These are phyloP conservation scores for Ips typographus DNA, from an alignment of 1,140 invertebrate species.

Conservation along the genomic window DNA sequence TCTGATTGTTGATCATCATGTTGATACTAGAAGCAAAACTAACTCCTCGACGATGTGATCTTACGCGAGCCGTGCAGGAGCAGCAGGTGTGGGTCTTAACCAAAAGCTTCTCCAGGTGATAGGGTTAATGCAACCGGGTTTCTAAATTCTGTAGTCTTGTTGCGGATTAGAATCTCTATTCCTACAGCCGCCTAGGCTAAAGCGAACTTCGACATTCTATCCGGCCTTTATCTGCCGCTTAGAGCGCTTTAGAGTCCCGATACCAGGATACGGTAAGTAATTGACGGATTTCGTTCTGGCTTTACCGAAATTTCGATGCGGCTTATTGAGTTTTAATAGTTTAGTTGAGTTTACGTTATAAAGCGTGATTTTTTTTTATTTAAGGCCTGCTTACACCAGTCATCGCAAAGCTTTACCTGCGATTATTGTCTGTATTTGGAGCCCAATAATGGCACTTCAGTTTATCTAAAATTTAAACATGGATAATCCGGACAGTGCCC, in stretches of 20 bases:
- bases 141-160: not conserved
- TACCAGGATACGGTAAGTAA: constrained; percentile 1
- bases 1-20: too few species aligned
- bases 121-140: not conserved
- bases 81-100: too few species aligned
- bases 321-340: too few species aligned
- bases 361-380: not conserved
- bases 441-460: too few species aligned
- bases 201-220: not conserved
- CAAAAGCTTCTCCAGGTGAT: not conserved
- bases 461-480: too few species aligned
- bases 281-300: not conserved
- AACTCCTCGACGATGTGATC: too few species aligned
- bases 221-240: not conserved
- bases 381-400: not conserved
- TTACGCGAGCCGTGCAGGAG: too few species aligned
- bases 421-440: too few species aligned
- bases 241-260: not conserved
- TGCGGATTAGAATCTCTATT: constrained; percentile 2
- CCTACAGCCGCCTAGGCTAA: constrained; percentile 1
- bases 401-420: too few species aligned
- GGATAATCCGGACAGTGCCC: not conserved
- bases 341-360: not conserved
- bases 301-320: not conserved
- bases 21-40: too few species aligned